Percentiles rank a stretch among this genome's conserved stretches.
Conservation (phyloP, 2,797 vertebrate species). For the Halcyon chelicuti region DNA sequence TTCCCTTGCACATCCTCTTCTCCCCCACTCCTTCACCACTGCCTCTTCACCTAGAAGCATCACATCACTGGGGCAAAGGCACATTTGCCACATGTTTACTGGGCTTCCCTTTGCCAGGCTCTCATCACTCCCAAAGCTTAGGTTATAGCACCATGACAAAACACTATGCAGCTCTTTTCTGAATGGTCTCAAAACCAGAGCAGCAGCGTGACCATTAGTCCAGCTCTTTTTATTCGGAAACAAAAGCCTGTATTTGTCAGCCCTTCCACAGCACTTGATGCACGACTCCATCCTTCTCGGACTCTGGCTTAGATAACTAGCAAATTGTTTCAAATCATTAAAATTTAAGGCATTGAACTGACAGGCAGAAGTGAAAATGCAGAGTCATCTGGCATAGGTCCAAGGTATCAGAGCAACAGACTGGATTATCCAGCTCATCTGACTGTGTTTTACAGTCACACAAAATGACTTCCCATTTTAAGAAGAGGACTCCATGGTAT, state of each 20-base stretch:
- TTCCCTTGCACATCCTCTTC: neutral
- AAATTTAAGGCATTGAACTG: neutral
- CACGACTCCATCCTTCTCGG: neutral
- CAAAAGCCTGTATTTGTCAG: neutral
- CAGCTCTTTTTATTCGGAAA: neutral
- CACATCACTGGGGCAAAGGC: neutral
- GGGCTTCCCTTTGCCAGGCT: neutral
- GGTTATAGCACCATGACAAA: neutral
- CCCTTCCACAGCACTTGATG: neutral
- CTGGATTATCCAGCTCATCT: neutral
- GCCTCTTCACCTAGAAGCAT: neutral
- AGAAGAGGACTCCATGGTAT: neutral
- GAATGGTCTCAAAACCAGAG: neutral
- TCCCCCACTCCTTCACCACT: neutral
- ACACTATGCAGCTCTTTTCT: neutral
- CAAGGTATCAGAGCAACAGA: neutral
- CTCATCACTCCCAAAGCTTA: neutral
- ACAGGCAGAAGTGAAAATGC: conserved; percentile 35
- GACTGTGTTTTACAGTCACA: neutral
- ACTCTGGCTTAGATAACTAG: neutral
- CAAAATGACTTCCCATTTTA: neutral
- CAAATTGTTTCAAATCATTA: neutral
- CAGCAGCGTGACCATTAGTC: neutral
- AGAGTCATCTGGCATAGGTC: neutral
- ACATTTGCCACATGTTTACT: neutral